Evolutionary conservation across 2,797 vertebrate species (phyloP).

Genomic region (Hylomyscus alleni): DNA sequence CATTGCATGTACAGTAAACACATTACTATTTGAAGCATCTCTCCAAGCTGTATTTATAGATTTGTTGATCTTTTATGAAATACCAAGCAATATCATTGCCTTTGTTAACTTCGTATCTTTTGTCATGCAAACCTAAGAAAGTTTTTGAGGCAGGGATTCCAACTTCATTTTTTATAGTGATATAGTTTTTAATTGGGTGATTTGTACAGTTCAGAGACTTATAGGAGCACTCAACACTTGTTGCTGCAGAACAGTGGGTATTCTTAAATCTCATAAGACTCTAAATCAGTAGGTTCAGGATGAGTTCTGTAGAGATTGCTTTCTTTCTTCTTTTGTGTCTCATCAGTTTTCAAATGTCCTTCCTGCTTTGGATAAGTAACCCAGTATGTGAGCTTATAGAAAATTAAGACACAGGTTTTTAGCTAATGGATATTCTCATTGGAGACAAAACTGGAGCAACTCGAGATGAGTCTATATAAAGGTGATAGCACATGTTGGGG

Average conservation of each 20-base stretch:
- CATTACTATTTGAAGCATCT: background rate
- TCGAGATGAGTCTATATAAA: background rate
- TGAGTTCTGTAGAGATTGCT: background rate
- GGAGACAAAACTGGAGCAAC: background rate
- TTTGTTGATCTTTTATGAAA: conserved; percentile 11
- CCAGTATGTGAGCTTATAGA: background rate
- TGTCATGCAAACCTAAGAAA: background rate
- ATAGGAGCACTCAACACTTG: background rate
- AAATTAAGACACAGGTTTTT: background rate
- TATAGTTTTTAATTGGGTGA: background rate
- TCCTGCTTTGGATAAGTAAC: background rate
- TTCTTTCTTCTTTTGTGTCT: background rate
- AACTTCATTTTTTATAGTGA: background rate
- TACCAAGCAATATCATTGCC: background rate
- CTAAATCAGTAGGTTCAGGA: background rate
- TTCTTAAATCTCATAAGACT: background rate
- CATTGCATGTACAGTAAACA: background rate
- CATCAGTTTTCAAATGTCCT: background rate
- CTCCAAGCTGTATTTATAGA: background rate
- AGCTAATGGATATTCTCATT: background rate
- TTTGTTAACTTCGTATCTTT: background rate
- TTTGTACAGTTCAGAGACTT: background rate
- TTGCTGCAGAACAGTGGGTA: background rate
- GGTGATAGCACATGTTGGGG: too few species aligned
- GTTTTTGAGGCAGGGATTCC: background rate